phyloP scores from a whole-genome alignment of 2,888 invertebrate species.

The Atethmia centrago region DNA sequence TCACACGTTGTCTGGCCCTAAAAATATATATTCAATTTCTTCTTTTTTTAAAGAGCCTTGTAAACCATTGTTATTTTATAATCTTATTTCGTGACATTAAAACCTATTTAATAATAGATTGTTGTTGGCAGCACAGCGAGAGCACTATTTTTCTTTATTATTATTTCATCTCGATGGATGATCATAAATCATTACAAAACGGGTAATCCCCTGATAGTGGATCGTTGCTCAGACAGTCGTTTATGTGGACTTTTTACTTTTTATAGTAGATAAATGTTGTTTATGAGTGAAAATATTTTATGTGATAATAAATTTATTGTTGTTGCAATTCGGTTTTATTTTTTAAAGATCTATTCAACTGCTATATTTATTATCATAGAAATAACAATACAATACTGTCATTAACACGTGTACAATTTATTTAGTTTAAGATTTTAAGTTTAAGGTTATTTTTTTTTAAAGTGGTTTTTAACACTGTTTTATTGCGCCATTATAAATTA shows the following conservation, averaged over 20 bases:
- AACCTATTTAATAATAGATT: slow-evolving; percentile 59
- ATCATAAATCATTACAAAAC: slow-evolving; percentile 64
- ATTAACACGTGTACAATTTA: background rate
- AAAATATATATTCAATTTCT: background rate
- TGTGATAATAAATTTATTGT: slow-evolving; percentile 60
- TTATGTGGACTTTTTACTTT: slow-evolving; percentile 63
- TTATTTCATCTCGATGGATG: slow-evolving; percentile 58
- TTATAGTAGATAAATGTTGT: slow-evolving; percentile 61
- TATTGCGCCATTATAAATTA: background rate
- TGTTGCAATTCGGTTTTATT: slow-evolving; percentile 53
- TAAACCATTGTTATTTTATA: background rate
- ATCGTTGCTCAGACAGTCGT: slow-evolving; percentile 57
- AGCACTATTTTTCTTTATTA: slow-evolving; percentile 52
- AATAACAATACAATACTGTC: background rate
- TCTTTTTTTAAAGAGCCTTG: background rate
- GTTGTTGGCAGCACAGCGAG: slow-evolving; percentile 44
- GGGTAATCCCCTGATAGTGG: slow-evolving; percentile 59
- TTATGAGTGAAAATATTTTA: slow-evolving; percentile 53
- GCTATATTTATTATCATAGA: slow-evolving; percentile 4
- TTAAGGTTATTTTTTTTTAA: no score
- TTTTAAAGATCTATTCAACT: slow-evolving; percentile 14
- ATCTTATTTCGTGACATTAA: slow-evolving; percentile 24
- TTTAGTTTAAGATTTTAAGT: background rate
- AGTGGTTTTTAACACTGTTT: no score
- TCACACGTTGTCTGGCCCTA: background rate